A percentile compares a stretch with the other conserved stretches of the same genome.
phyloP scores from a whole-genome alignment of 2,888 invertebrate genomes.

The Mesorhabditis belari region DNA sequence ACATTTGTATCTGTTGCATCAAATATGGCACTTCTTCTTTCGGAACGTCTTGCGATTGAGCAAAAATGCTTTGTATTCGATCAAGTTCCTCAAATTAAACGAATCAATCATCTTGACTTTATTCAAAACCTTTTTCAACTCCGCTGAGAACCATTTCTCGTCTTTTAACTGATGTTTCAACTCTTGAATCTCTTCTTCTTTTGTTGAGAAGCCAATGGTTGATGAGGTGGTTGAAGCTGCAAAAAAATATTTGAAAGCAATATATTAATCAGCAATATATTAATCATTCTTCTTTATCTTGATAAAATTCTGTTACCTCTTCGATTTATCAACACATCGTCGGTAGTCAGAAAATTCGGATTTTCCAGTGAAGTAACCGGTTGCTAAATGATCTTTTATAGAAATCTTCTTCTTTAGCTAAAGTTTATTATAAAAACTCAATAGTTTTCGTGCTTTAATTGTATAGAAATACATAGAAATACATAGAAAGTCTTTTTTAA shows the following conservation, averaged over 20 bases:
- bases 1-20: slow-evolving; percentile 56
- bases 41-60: slow-evolving; percentile 28
- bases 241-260: too few species aligned
- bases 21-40: slow-evolving; percentile 54
- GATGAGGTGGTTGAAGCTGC: not conserved
- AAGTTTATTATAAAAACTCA: too few species aligned
- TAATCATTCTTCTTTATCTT: not conserved
- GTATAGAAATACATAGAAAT: slow-evolving; percentile 14
- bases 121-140: slow-evolving; percentile 45
- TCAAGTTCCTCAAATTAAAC: slow-evolving; percentile 55
- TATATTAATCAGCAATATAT: too few species aligned
- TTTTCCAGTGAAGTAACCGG: slow-evolving; percentile 1
- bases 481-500: not conserved
- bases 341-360: not conserved
- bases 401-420: too few species aligned
- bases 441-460: too few species aligned
- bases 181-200: slow-evolving; percentile 25
- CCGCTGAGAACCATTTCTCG: slow-evolving; percentile 54
- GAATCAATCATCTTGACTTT: slow-evolving; percentile 10
- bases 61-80: slow-evolving; percentile 48
- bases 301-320: not conserved
- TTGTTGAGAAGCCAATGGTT: slow-evolving; percentile 6
- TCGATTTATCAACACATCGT: not conserved
- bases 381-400: not conserved
- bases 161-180: slow-evolving; percentile 21